Base-by-base conservation (phyloP, 64 coral and sea anemone species). In the Trachythela sp. region DNA sequence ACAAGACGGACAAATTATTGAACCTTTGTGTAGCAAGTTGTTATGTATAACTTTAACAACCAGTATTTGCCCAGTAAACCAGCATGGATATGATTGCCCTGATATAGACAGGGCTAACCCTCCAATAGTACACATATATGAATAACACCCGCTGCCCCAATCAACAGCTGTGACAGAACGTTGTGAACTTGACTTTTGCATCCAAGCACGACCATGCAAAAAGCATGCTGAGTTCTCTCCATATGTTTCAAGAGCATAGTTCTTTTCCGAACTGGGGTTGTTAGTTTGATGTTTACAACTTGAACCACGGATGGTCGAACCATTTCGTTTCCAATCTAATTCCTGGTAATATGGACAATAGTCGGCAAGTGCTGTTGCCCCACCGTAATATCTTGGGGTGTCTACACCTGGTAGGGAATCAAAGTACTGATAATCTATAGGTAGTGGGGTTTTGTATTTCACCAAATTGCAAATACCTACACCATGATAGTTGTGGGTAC, bases 111-210 rank as follows among this genome's bases (percentile, higher is more conserved):
- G 48, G 38, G 64, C 89, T 20, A 99, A 89, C 6, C 93, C 91
- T 77, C 89, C 68, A 0, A 45, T 88, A 34, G 90, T 75, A 87
- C 96, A 99, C 9, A 27, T 1, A 49, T 92, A 92, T 31, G 48
- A 77, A 48, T 99, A 99, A 75, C 96, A 99, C 2, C 96, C 96
- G 89, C 96, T 95, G 2, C 96, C 96, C 93, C 91, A 95, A 42
- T 95, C 87, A 11, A 83, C 70, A 67, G 93, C 88, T 13, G 86
- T 95, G 52, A 80, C 37, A 0, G 84, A 93, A n/a, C 75, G 93
- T 17, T 86, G 37, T 48, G 86, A 54, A 93, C 96, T 95, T 85
- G 83, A 93, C 0, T 48, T 85, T 85, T 89, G 94, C 31, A 15
- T 92, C 96, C 96, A 99, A 10, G 85, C 67, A 14, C 37, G 36